phyloP scores from a whole-genome alignment of 2,113 vertebrate genomes.

The Callionymus lyra region DNA sequence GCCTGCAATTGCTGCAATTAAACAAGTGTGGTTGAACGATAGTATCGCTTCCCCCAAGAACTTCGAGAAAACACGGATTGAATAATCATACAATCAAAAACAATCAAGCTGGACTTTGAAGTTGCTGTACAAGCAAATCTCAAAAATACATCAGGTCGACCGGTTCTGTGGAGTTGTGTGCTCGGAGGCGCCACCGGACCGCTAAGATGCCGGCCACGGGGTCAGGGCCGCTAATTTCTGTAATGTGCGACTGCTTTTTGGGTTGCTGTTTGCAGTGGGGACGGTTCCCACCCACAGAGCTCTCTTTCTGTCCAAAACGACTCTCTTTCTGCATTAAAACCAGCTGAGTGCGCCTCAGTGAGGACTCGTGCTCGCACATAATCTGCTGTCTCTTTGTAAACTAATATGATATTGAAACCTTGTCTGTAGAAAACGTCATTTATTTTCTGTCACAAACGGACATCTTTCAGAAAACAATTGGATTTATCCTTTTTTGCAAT shows the following conservation, averaged over 20 bases:
- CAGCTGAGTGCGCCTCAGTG: constrained; percentile 46
- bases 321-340: constrained; percentile 51
- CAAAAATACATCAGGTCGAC: constrained; percentile 61
- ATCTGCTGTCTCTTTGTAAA: too few relatives aligned
- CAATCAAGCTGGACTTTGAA: constrained; percentile 69
- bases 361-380: constrained; percentile 50
- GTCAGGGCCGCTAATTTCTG: constrained; percentile 41
- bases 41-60: constrained; percentile 70
- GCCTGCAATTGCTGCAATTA: constrained; percentile 76
- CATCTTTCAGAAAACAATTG: too few relatives aligned
- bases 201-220: constrained; percentile 43
- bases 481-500: too few relatives aligned
- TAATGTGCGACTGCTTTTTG: constrained; percentile 29
- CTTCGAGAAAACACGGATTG: constrained; percentile 66
- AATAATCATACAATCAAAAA: constrained; percentile 76
- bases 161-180: constrained; percentile 56
- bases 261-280: constrained; percentile 43
- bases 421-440: too few relatives aligned
- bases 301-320: constrained; percentile 45
- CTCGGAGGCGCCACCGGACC: constrained; percentile 62
- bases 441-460: too few relatives aligned
- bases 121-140: constrained; percentile 63
- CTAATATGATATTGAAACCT: too few relatives aligned
- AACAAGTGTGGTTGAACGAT: constrained; percentile 78
- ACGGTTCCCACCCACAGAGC: constrained; percentile 61